Evolutionary conservation across 2,888 invertebrate species (phyloP).

Genomic region (Carcina quercana): DNA sequence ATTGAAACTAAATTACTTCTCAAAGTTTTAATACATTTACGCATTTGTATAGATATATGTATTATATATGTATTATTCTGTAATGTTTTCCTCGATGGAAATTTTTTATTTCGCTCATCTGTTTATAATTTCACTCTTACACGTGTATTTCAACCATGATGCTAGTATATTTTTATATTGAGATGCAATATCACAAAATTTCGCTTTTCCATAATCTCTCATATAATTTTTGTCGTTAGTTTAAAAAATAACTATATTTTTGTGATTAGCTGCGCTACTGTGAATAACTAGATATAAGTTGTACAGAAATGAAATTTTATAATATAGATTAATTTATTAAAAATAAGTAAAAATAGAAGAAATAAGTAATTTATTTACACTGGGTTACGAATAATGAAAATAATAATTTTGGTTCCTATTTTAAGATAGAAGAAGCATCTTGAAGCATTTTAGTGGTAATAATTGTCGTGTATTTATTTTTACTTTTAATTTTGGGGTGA

Average conservation of each 20-base stretch:
- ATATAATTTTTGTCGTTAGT: no score
- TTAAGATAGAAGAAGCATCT: constrained; percentile 53
- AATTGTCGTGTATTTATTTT: constrained; percentile 55
- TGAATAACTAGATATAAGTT: constrained; percentile 40
- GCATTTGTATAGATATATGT: no score
- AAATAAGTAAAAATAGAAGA: constrained; percentile 28
- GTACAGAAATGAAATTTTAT: constrained; percentile 57
- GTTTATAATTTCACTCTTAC: no score
- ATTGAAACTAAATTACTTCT: no score
- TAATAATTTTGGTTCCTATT: constrained; percentile 69
- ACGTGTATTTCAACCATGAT: no score
- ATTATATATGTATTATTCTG: no score
- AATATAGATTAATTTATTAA: constrained; percentile 44
- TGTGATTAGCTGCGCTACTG: constrained; percentile 25
- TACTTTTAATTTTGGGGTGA: constrained; percentile 27
- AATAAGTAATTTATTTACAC: constrained; percentile 58
- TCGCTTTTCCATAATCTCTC: no score
- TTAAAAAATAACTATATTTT: not conserved
- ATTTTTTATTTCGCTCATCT: no score
- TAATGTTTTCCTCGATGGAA: no score
- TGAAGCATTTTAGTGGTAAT: constrained; percentile 45
- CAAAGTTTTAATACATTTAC: no score
- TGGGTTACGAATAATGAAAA: constrained; percentile 31
- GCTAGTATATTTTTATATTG: no score
- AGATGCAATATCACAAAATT: no score